phyloP scores from a whole-genome alignment of 2,797 vertebrate species.

The Trachops cirrhosus region DNA sequence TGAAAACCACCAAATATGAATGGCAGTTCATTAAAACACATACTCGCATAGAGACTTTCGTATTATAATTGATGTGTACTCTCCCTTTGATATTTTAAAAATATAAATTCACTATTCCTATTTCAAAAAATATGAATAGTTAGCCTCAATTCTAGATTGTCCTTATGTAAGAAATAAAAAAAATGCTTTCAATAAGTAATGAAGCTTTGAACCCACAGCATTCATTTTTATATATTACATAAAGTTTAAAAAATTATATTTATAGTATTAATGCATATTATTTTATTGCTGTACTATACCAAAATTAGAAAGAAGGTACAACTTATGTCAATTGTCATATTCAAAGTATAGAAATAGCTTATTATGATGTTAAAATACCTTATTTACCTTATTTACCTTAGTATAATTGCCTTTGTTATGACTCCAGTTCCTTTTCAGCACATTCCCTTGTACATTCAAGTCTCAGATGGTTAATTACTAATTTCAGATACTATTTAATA shows the following conservation, averaged over 20 bases:
- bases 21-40: slow-evolving; percentile 48
- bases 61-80: background rate
- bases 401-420: background rate
- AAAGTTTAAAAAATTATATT: background rate
- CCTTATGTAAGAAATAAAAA: background rate
- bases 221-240: background rate
- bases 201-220: background rate
- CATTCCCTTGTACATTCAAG: background rate
- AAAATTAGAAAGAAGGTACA: background rate
- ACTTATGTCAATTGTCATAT: background rate
- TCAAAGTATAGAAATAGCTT: background rate
- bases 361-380: background rate
- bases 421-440: background rate
- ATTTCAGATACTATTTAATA: slow-evolving; percentile 5
- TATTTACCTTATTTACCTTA: background rate
- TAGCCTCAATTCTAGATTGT: background rate
- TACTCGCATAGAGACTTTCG: background rate
- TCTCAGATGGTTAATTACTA: background rate
- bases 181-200: background rate
- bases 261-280: background rate
- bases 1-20: slow-evolving; percentile 17
- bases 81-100: slow-evolving; percentile 52
- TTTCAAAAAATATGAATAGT: slow-evolving; percentile 11
- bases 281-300: background rate
- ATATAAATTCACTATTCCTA: background rate